Evolutionary conservation across 2,797 vertebrate genomes (phyloP), one percentile per base, ranked within the genome.

Genomic region (Zonotrichia albicollis): DNA sequence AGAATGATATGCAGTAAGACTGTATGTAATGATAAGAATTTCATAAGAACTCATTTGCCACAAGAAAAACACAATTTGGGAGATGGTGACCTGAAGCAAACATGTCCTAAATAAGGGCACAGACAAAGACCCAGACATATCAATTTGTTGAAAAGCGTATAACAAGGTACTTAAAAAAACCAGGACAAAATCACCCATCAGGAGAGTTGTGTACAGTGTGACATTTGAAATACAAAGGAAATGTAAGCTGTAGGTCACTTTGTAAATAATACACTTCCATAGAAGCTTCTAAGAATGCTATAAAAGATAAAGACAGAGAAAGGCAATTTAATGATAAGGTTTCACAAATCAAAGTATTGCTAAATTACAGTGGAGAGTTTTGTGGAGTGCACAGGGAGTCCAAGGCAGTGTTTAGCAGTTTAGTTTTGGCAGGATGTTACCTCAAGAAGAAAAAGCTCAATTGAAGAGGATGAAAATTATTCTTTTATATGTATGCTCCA

Each of bases 351-450:
- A 54, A 68, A 38, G 11, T 80, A 55, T 70, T 83, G 16, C 54
- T 84, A 74, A 91, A 93, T 93, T 92, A 87, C 25, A 84, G 62
- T 65, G 64, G 51, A 80, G 45, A 7, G 72, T 85, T 88, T 87
- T 74, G 16, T 46, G 30, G 40, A 62, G 25, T 34, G 40, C 57
- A 29, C 23, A 43, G 58, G 20, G 13, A 87, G 30, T 77, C 72
- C 53, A 85, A 61, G 62, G 43, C 48, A 74, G 57, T 62, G 32
- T 93, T 95, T 91, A 94, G 38, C 79, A 65, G 36, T 58, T 91
- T 68, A 67, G 22, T 54, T 87, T 92, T 93, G 78, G 6, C 79
- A 90, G 36, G 29, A 48, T 65, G 32, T 77, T 95, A 54, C 25
- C 76, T 45, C 23, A 80, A 60, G 29, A 83, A 77, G 26, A 87